These are phyloP conservation scores for Amiota communis DNA, from an alignment of 2,888 invertebrate genomes.

Conservation along the genomic window DNA sequence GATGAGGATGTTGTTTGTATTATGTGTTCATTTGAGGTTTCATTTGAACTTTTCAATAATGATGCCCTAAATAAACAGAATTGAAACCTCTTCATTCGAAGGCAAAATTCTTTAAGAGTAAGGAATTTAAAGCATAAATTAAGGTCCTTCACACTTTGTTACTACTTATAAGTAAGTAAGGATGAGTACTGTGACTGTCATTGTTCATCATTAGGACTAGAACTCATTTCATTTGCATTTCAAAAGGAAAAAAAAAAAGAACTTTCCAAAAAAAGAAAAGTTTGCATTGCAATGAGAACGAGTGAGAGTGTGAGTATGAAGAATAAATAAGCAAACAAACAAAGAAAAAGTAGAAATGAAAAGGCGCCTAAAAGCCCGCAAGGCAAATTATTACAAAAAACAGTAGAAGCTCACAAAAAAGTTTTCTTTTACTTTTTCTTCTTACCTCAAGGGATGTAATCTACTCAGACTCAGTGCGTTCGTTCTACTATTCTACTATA, in stretches of 20 bases:
- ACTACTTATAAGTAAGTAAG: neutral
- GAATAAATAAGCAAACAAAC: too few species aligned
- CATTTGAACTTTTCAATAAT: too few species aligned
- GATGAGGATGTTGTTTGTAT: neutral
- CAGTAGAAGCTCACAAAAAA: neutral
- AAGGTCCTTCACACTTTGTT: neutral
- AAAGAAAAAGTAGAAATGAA: too few species aligned
- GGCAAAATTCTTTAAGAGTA: too few species aligned
- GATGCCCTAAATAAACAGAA: too few species aligned
- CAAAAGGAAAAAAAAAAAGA: neutral
- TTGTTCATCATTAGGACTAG: constrained; percentile 2
- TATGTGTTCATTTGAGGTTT: neutral
- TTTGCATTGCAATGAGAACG: constrained; percentile 7
- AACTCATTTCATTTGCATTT: constrained; percentile 20
- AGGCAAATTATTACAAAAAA: neutral
- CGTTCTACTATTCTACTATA: too few species aligned
- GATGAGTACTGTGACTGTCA: neutral
- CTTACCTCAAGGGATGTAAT: constrained; percentile 26
- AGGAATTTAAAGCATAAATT: neutral
- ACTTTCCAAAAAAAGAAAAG: neutral
- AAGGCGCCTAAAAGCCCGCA: constrained; percentile 6
- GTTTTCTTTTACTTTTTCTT: constrained; percentile 4
- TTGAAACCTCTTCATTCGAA: neutral
- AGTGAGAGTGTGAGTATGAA: neutral
- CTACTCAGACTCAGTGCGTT: constrained; percentile 4